Evolutionary conservation across 2,797 vertebrate species (phyloP), one percentile per base, ranked within the genome.

Genomic region (Chelon auratus): DNA sequence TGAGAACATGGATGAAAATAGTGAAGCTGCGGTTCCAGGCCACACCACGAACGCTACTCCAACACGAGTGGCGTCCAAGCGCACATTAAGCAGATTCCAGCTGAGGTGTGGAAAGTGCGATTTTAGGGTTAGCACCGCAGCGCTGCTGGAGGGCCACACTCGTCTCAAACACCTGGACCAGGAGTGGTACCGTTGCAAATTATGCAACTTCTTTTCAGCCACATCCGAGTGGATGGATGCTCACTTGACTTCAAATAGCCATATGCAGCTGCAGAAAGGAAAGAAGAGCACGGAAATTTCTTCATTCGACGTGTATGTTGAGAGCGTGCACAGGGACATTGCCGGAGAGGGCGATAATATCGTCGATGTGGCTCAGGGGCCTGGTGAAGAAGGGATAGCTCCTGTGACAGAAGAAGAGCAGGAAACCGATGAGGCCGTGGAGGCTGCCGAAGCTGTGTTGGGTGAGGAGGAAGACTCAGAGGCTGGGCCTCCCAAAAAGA

Each of bases 61-160:
- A 13, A 54, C 70, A 53, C 89, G 14, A 91, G 86, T 48, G 48
- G 92, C 93, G 18, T 48, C 78, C 30, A 95, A 93, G 84, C 95
- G 92, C 51, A 72, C 86, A 2, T 72, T 92, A 51, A 86, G 89
- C 89, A 94, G 92, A 86, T 93, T 94, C 59, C 96, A 96, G 78
- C 94, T 97, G 81, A 96, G 97, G 55, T 99, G 97, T 75, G 90
- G 92, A 70, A 94, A 93, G 80, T 99, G 97, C 76, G 96, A 96
- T 81, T 98, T 97, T 81, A 95, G 95, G 83, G 96, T 97, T 14
- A 93, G 95, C 76, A 97, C 94, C 40, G 93, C 95, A 1, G 92
- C 94, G 0, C 91, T 97, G 73, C 93, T 99, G 72, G 96, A 96
- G 26, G 95, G 93, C 73, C 97, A 99, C 60, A 91, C 94, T 73